Evolutionary conservation across 2,888 invertebrate genomes (phyloP), one percentile per base, ranked within the genome.

Genomic region (Idaea biselata): DNA sequence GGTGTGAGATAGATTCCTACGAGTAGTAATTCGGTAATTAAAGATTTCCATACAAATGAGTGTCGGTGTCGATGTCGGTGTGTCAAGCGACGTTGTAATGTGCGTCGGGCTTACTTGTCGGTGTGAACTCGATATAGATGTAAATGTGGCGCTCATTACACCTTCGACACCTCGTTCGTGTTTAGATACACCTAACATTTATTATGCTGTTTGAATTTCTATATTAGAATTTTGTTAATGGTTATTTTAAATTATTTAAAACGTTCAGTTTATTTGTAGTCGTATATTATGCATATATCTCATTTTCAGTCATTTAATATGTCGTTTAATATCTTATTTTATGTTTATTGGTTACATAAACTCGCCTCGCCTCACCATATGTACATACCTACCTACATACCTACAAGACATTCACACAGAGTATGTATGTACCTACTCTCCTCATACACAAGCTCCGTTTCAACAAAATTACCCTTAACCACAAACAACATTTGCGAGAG

Each of bases 41-140:
- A 63, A 66, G 69, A 75, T 81, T 76, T 76, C 68, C 79, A 81
- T 81, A 76, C 73, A 78, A 73, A 81, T 73, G 73, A 72, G 55
- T 18, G 56, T 18, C 14, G 14, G 56, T 18, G 17, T 17, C 17
- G n/a, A n/a, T n/a, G 18, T 56, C 59, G 66, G 63, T 63, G 62
- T 69, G 67, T 71, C 25, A 25, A 25, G 5, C 25, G 25, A 72
- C 70, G 73, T 63, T 70, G 63, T 63, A 64, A 64, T 62, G 56
- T 58, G 65, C 61, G 65, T 70, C 57, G 67, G 68, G 68, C 68
- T 73, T 70, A 70, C 25, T n/a, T 25, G 25, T 3, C 25, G 1
- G 25, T 70, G 70, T 69, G 65, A 64, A 66, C 66, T 69, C 66
- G 74, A 75, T 77, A 74, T 77, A 75, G 64, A 80, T 78, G 80